phyloP scores from a whole-genome alignment of 2,113 vertebrate species.

The Chloropsis hardwickii region DNA sequence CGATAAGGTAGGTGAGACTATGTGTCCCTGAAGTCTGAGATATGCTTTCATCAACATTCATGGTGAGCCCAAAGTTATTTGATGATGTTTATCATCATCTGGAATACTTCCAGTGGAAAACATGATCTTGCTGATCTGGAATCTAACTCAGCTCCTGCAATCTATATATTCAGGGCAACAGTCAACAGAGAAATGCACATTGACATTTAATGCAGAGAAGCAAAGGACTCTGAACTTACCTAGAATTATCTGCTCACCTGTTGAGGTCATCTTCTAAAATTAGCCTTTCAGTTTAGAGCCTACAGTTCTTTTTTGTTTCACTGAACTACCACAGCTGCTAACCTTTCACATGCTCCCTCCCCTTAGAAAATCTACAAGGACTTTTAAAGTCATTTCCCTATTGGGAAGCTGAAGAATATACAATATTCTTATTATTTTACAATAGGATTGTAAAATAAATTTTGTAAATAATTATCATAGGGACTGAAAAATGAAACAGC shows the following conservation, averaged over 20 bases:
- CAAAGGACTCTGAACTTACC: conserved; percentile 5
- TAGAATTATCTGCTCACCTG: conserved; percentile 25
- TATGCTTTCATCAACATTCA: neutral
- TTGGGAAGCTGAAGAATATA: neutral
- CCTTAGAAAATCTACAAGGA: neutral
- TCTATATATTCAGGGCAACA: neutral
- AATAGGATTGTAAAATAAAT: neutral
- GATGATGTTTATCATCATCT: conserved; percentile 36
- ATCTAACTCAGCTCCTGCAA: neutral
- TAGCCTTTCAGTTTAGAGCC: neutral
- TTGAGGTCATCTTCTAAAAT: neutral
- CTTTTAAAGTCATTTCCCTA: neutral
- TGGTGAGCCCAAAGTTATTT: neutral
- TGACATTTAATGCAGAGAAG: conserved; percentile 25
- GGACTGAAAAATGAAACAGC: neutral
- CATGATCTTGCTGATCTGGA: conserved; percentile 40
- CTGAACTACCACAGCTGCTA: neutral
- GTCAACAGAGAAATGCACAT: neutral
- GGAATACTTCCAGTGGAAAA: conserved; percentile 44
- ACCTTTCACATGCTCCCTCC: neutral
- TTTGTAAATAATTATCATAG: neutral
- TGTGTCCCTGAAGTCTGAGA: neutral
- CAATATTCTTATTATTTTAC: neutral
- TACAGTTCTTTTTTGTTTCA: neutral
- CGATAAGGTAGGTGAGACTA: neutral